Evolutionary conservation across 2,888 invertebrate genomes (phyloP).

Genomic region (Drosophila lacicola): DNA sequence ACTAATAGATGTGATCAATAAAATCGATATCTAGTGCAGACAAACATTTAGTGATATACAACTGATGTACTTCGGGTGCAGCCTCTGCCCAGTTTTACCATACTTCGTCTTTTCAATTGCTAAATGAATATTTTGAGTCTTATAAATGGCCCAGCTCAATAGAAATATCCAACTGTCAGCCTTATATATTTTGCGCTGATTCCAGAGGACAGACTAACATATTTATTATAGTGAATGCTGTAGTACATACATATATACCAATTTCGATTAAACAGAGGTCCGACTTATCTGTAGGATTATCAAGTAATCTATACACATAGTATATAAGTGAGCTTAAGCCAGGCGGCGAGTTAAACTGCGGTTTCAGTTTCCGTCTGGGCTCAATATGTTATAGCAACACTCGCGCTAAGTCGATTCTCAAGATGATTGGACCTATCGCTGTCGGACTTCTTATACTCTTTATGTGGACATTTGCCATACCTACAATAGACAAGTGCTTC

Average conservation of each 20-base stretch:
- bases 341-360: background rate
- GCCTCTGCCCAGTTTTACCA: too few relatives aligned
- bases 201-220: too few relatives aligned
- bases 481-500: conserved; percentile 5
- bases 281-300: conserved; percentile 4
- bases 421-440: conserved; percentile 5
- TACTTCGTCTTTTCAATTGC: too few relatives aligned
- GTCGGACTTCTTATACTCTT: conserved; percentile 2
- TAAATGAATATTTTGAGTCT: too few relatives aligned
- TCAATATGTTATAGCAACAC: background rate
- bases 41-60: too few relatives aligned
- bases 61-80: too few relatives aligned
- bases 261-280: background rate
- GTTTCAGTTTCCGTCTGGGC: background rate
- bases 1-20: too few relatives aligned
- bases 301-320: background rate
- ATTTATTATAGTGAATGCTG: too few relatives aligned
- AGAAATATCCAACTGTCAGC: too few relatives aligned
- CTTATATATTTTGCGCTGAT: too few relatives aligned
- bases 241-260: background rate
- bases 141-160: too few relatives aligned
- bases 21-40: too few relatives aligned
- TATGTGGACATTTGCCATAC: conserved; percentile 6
- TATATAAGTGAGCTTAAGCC: background rate
- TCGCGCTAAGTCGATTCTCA: background rate